These are phyloP conservation scores for Lamellibrachia luymesi DNA, from an alignment of 1,140 invertebrate species.

Conservation along the genomic window DNA sequence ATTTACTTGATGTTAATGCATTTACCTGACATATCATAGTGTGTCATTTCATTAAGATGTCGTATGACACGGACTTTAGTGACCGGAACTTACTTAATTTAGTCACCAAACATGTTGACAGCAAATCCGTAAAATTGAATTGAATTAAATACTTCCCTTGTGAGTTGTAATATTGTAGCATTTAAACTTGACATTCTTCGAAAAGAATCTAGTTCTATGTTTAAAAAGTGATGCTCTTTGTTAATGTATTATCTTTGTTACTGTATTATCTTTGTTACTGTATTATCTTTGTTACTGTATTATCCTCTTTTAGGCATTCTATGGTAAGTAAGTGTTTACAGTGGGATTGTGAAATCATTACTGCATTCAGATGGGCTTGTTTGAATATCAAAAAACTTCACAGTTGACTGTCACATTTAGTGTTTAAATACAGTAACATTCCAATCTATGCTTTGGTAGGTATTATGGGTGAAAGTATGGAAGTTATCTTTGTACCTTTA, in stretches of 20 bases:
- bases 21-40: too few species aligned
- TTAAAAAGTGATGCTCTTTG: too few species aligned
- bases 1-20: too few species aligned
- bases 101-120: too few species aligned
- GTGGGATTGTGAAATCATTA: neutral
- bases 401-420: neutral
- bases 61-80: too few species aligned
- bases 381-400: neutral
- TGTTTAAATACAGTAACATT: neutral
- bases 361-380: neutral
- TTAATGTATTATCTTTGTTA: neutral
- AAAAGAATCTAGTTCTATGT: too few species aligned
- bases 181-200: too few species aligned
- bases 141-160: too few species aligned
- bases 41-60: too few species aligned
- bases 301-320: neutral
- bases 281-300: neutral
- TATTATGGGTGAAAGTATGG: neutral
- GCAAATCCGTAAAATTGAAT: too few species aligned
- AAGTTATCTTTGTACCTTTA: neutral
- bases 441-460: neutral
- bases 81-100: too few species aligned
- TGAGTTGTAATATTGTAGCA: too few species aligned
- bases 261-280: neutral
- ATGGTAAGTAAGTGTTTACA: constrained; percentile 1